phyloP scores from a whole-genome alignment of 2,888 invertebrate species.

The Rhamnusium bicolor region DNA sequence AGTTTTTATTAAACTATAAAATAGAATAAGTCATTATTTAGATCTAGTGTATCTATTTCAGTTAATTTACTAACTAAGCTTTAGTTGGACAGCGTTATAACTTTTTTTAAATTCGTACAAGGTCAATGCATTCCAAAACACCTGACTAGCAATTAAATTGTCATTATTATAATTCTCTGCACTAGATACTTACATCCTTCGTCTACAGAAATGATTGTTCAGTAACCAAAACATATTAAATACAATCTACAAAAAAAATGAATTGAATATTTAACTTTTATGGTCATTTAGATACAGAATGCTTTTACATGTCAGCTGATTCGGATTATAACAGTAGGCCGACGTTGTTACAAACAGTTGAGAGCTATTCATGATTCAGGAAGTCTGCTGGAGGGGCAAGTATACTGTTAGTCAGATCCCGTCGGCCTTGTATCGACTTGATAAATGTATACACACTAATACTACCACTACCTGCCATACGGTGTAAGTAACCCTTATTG shows the following conservation, averaged over 20 bases:
- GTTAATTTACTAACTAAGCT: background rate
- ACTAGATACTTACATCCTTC: background rate
- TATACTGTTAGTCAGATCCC: slow-evolving; percentile 58
- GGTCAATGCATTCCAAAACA: background rate
- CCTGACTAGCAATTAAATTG: background rate
- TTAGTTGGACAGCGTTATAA: background rate
- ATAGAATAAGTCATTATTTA: background rate
- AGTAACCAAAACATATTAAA: background rate
- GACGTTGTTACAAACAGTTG: slow-evolving; percentile 25
- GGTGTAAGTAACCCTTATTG: slow-evolving; percentile 13
- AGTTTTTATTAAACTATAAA: too few relatives aligned
- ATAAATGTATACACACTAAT: slow-evolving; percentile 37
- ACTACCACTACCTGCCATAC: slow-evolving; percentile 25
- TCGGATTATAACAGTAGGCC: slow-evolving; percentile 14
- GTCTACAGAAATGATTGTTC: background rate
- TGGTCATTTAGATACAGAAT: background rate
- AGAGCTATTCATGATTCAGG: slow-evolving; percentile 47
- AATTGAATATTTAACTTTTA: background rate
- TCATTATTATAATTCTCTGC: background rate
- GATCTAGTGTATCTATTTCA: background rate
- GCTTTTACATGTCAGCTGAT: slow-evolving; percentile 19
- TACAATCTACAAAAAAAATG: background rate
- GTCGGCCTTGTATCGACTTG: slow-evolving; percentile 57
- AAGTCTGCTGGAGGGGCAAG: slow-evolving; percentile 53
- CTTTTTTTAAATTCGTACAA: background rate